Percentiles rank a stretch among this genome's conserved stretches.
These are phyloP conservation scores for Leptothorax acervorum DNA, from an alignment of 2,888 invertebrate genomes.

Conservation along the genomic window DNA sequence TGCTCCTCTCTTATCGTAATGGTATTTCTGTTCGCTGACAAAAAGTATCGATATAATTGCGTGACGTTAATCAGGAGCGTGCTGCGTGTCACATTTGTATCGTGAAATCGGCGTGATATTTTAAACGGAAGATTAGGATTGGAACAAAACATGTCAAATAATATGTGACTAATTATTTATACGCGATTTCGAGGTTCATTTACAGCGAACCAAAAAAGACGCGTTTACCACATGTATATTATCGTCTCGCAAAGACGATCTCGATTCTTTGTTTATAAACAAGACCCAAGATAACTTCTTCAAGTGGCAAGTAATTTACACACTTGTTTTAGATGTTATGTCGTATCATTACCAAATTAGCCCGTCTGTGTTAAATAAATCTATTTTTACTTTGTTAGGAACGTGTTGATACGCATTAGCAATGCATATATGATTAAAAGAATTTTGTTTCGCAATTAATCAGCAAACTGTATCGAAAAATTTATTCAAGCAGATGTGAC, in stretches of 20 bases:
- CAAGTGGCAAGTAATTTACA: slow-evolving; percentile 26
- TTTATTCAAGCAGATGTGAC: background rate
- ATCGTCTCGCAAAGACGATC: background rate
- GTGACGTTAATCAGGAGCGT: background rate
- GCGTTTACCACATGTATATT: background rate
- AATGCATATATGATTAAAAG: background rate
- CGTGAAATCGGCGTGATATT: background rate
- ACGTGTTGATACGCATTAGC: background rate
- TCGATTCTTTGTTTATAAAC: slow-evolving; percentile 67
- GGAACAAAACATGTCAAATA: background rate
- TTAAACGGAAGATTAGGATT: background rate
- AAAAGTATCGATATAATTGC: slow-evolving; percentile 31
- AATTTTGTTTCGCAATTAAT: slow-evolving; percentile 6
- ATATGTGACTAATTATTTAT: slow-evolving; percentile 6
- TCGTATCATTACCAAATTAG: slow-evolving; percentile 5
- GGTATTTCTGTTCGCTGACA: background rate
- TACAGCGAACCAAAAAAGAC: background rate
- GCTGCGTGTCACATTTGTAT: background rate
- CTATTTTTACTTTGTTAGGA: slow-evolving; percentile 8
- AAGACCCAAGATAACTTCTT: slow-evolving; percentile 60
- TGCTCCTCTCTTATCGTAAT: slow-evolving; percentile 33
- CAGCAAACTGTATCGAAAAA: background rate
- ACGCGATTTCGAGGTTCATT: background rate
- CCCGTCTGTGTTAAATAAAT: background rate
- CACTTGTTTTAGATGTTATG: background rate